Percentiles rank a stretch among this genome's conserved stretches.
These are phyloP conservation scores for Porphyrio hochstetteri DNA, from an alignment of 2,113 vertebrate species.

Conservation along the genomic window DNA sequence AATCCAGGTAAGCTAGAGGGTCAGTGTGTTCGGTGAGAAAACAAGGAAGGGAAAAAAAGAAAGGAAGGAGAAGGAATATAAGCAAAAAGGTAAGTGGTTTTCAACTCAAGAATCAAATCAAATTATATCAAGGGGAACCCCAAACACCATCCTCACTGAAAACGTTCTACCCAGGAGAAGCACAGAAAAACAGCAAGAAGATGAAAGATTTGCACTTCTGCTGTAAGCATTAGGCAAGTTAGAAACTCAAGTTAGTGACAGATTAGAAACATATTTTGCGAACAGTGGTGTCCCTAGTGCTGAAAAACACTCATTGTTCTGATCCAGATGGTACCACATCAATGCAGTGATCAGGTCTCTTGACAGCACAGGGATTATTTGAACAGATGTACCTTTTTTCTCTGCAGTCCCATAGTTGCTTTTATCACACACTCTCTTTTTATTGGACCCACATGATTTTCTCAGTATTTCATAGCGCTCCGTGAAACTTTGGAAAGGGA, in stretches of 20 bases:
- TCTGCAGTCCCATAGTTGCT: background rate
- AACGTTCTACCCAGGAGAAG: background rate
- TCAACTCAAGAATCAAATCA: background rate
- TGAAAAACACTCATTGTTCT: background rate
- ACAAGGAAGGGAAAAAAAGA: background rate
- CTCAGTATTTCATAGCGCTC: slow-evolving; percentile 83
- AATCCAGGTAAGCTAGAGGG: slow-evolving; percentile 51
- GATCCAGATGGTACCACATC: rapidly evolving
- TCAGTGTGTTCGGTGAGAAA: slow-evolving; percentile 50
- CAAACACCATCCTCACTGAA: background rate
- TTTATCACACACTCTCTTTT: background rate
- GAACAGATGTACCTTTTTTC: background rate
- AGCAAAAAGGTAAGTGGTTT: slow-evolving; percentile 36
- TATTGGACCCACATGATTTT: slow-evolving; percentile 1
- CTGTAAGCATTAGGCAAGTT: background rate
- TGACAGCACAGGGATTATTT: background rate
- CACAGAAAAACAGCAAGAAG: background rate
- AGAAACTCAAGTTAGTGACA: background rate
- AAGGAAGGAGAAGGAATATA: slow-evolving; percentile 23
- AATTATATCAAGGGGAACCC: background rate
- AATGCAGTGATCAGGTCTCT: background rate
- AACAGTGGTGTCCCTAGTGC: background rate
- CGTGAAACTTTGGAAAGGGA: slow-evolving; percentile 84
- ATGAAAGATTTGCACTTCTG: background rate
- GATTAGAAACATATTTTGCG: background rate